phyloP scores from a whole-genome alignment of 2,113 vertebrate species.

The Macquaria australasica region DNA sequence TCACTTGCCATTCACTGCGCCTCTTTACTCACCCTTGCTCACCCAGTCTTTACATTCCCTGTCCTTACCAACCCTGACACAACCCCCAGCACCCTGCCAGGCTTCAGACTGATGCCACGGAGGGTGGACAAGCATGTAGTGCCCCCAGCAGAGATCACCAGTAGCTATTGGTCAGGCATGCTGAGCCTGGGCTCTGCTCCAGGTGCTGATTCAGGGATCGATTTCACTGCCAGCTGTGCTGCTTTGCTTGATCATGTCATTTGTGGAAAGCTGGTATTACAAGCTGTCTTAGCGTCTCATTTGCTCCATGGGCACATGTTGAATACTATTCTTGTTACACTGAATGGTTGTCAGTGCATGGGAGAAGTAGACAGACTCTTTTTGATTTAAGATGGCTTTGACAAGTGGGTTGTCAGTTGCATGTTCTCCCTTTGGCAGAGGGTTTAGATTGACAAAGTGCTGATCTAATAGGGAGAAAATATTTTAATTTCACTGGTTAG shows the following conservation, averaged over 20 bases:
- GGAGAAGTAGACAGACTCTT: not conserved
- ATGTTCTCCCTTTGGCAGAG: conserved; percentile 18
- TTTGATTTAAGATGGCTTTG: conserved; percentile 6
- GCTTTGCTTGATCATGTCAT: conserved; percentile 42
- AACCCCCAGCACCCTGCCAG: conserved; percentile 35
- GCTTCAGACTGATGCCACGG: conserved; percentile 25
- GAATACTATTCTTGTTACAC: conserved; percentile 19
- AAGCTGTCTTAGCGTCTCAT: conserved; percentile 38
- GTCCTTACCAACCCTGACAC: conserved; percentile 31
- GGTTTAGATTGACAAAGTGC: not conserved
- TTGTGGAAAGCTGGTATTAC: conserved; percentile 48
- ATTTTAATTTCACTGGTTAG: not conserved
- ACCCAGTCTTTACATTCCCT: conserved; percentile 28
- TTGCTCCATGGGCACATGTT: conserved; percentile 15
- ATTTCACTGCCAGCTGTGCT: conserved; percentile 62
- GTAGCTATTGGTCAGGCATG: conserved; percentile 39
- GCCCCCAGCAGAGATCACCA: conserved; percentile 31
- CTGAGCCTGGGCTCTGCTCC: conserved; percentile 37
- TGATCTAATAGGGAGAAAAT: not conserved
- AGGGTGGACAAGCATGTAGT: conserved; percentile 19
- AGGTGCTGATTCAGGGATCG: conserved; percentile 72
- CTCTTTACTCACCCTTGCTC: conserved; percentile 57
- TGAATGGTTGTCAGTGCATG: conserved; percentile 16
- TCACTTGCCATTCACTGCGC: conserved; percentile 62
- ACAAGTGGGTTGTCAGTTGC: conserved; percentile 25